phyloP scores from a whole-genome alignment of 2,113 vertebrate species.

The Daboia siamensis region DNA sequence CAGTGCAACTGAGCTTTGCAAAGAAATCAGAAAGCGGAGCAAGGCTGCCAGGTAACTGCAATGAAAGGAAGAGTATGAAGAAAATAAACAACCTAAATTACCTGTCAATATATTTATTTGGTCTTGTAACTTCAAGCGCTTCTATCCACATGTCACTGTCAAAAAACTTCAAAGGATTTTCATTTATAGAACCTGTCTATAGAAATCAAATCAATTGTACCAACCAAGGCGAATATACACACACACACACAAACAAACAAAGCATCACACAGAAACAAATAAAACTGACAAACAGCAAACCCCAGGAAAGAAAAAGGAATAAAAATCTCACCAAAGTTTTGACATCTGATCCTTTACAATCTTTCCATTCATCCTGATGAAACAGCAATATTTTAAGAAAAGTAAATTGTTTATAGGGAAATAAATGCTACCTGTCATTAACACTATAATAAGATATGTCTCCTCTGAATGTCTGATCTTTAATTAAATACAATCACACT shows the following conservation, averaged over 20 bases:
- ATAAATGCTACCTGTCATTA: not conserved
- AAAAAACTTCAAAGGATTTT: not conserved
- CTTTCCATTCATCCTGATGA: not conserved
- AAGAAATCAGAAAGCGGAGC: constrained; percentile 12
- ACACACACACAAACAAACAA: not conserved
- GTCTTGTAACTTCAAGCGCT: constrained; percentile 24
- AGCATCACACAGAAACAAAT: not conserved
- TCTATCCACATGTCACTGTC: not conserved
- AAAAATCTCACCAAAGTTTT: not conserved
- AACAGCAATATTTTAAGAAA: not conserved
- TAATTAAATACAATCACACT: not conserved
- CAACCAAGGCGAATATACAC: not conserved
- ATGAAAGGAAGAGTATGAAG: constrained; percentile 20
- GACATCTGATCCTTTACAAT: not conserved
- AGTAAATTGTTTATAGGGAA: not conserved
- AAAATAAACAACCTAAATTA: constrained; percentile 47
- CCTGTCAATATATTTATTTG: constrained; percentile 22
- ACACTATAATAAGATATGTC: not conserved
- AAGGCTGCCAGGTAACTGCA: constrained; percentile 48
- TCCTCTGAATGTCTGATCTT: not conserved
- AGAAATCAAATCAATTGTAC: not conserved
- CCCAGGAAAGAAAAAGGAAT: not conserved
- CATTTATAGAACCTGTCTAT: not conserved
- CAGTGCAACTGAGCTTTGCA: constrained; percentile 39
- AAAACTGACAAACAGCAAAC: not conserved